Base-by-base conservation (phyloP, 2,888 invertebrate species). In the Lypha dubia region DNA sequence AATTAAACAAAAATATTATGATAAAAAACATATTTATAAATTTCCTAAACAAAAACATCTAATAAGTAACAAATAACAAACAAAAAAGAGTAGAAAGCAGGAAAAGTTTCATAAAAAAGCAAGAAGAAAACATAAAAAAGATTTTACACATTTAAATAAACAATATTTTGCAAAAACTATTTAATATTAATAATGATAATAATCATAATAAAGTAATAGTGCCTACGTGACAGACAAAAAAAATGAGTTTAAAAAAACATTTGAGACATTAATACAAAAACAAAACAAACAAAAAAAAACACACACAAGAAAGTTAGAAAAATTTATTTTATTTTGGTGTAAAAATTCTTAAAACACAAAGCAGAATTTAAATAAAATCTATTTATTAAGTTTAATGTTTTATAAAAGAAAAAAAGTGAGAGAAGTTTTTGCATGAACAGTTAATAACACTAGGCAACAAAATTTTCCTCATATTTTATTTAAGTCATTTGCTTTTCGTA, bases 61-160 rank as follows among this genome's bases (percentile, higher is more conserved):
- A 63, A 56, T 44, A 53, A 77, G 35, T 86, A 83, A 87, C 75
- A 84, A 88, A 86, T 9, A 82, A 80, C 83, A 86, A 82, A 32
- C 1, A 73, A 67, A 77, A 71, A 68, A 46, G 41, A 28, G 75
- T 77, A 32, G 68, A 56, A 35, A 81, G 38, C 44, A 68, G 56
- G 56, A 67, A 75, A 77, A 56, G 35, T 67, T 68, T 71, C 60
- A 81, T 56, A 73, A 84, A 79, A 53, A 60, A 22, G 49, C 58
- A 60, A 68, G 51, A 53, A 62, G 58, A 68, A 63, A 60, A 70
- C 38, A 53, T 49, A 41, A 41, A 41, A 15, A 41, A 41, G n/a
- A n/a, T n/a, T n/a, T n/a, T 8, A 35, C 8, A 44, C 5, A 44
- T 44, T 60, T 38, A 73, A 75, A 75, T 38, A 65, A 76, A 67